These are phyloP conservation scores for Prorops nasuta DNA, from an alignment of 1,140 invertebrate genomes.

Conservation along the genomic window DNA sequence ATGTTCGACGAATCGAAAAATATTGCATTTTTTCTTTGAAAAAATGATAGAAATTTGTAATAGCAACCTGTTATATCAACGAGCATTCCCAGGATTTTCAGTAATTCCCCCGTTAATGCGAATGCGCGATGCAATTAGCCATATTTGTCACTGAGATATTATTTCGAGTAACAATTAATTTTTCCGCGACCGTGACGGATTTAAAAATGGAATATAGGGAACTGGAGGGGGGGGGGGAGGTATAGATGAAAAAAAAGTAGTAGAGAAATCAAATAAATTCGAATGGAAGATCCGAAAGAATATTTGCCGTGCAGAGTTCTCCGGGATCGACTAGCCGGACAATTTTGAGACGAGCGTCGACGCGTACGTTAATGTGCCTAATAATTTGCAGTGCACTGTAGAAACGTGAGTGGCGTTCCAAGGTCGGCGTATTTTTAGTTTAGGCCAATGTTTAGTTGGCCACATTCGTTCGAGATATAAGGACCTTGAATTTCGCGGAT, in stretches of 20 bases:
- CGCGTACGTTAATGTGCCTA: conserved; percentile 40
- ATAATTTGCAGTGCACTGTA: conserved; percentile 37
- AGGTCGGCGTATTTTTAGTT: conserved; percentile 56
- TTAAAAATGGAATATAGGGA: too few relatives aligned
- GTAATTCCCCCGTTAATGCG: too few relatives aligned
- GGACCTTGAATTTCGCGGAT: conserved; percentile 57
- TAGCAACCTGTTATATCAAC: too few relatives aligned
- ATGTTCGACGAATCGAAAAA: too few relatives aligned
- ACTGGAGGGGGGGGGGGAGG: conserved; percentile 9
- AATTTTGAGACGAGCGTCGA: conserved; percentile 10
- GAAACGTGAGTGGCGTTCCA: conserved; percentile 46
- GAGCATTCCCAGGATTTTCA: too few relatives aligned
- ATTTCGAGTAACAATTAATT: too few relatives aligned
- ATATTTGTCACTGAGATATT: too few relatives aligned
- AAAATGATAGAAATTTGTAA: too few relatives aligned
- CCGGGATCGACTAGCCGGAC: conserved; percentile 9
- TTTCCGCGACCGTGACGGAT: too few relatives aligned
- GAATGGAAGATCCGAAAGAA: not conserved
- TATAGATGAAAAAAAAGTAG: too few relatives aligned
- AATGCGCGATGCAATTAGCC: too few relatives aligned
- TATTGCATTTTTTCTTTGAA: too few relatives aligned
- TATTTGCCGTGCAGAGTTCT: not conserved
- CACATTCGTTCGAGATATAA: conserved; percentile 49
- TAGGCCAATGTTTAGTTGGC: conserved; percentile 55
- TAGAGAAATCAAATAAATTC: not conserved